A percentile compares a stretch with the other conserved stretches of the same genome.
These are phyloP conservation scores for Ceratosolen solmsi DNA, from an alignment of 1,140 invertebrate species.

Conservation along the genomic window DNA sequence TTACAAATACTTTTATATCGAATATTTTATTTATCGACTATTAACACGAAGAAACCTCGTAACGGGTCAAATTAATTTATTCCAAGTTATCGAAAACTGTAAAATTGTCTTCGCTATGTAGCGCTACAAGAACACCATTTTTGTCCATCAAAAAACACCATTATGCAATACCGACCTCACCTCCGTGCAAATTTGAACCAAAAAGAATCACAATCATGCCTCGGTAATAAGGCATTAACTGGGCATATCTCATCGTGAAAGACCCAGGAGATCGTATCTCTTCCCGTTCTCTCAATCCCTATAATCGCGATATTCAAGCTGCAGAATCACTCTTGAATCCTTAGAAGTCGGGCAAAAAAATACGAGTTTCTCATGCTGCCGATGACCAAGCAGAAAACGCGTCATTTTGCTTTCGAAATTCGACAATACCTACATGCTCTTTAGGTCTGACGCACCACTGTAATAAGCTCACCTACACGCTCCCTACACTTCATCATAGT, in stretches of 20 bases:
- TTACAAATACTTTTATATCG: no score
- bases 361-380: background rate
- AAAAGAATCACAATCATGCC: conserved; percentile 10
- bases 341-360: conserved; percentile 6
- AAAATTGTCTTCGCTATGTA: background rate
- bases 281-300: conserved; percentile 19
- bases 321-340: conserved; percentile 16
- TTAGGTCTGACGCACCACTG: background rate
- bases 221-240: conserved; percentile 4
- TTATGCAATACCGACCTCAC: background rate
- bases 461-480: background rate
- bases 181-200: background rate
- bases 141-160: background rate
- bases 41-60: no score
- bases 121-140: background rate
- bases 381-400: conserved; percentile 13
- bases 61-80: no score
- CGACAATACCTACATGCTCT: background rate
- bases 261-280: conserved; percentile 3
- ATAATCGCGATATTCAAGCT: conserved; percentile 22
- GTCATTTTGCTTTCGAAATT: background rate
- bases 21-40: no score
- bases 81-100: background rate
- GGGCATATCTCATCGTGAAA: conserved; percentile 20
- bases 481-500: background rate